A percentile compares a stretch with the other conserved stretches of the same genome.
phyloP scores from a whole-genome alignment of 2,113 vertebrate species.

The Triplophysa rosa region DNA sequence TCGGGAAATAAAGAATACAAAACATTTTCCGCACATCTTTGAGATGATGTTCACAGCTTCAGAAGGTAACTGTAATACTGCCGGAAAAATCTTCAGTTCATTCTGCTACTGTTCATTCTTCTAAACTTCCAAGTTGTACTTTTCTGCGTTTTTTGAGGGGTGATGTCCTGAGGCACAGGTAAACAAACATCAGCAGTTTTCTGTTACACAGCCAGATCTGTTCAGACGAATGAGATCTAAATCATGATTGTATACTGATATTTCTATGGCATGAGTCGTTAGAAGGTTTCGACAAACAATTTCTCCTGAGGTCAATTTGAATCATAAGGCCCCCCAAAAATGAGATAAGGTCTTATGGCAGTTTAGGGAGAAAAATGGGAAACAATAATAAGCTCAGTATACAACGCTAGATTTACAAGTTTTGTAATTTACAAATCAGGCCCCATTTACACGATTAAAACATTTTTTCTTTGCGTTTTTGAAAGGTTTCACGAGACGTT shows the following conservation, averaged over 20 bases:
- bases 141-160: background rate
- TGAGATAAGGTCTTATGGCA: background rate
- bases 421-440: no score
- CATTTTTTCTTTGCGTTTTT: no score
- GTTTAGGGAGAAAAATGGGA: background rate
- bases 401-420: no score
- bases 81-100: background rate
- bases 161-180: background rate
- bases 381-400: no score
- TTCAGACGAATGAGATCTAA: background rate
- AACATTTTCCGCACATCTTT: background rate
- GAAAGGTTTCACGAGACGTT: no score
- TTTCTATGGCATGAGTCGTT: background rate
- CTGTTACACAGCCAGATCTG: background rate
- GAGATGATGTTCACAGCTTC: no score
- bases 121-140: background rate
- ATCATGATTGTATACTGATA: background rate
- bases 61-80: no score
- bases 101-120: background rate
- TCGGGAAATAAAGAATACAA: slow-evolving; percentile 16
- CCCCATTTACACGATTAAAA: no score
- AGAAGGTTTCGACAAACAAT: background rate
- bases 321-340: background rate
- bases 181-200: background rate
- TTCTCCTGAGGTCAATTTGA: background rate